These are phyloP conservation scores for Pavo muticus DNA, from an alignment of 2,113 vertebrate genomes.

Conservation along the genomic window DNA sequence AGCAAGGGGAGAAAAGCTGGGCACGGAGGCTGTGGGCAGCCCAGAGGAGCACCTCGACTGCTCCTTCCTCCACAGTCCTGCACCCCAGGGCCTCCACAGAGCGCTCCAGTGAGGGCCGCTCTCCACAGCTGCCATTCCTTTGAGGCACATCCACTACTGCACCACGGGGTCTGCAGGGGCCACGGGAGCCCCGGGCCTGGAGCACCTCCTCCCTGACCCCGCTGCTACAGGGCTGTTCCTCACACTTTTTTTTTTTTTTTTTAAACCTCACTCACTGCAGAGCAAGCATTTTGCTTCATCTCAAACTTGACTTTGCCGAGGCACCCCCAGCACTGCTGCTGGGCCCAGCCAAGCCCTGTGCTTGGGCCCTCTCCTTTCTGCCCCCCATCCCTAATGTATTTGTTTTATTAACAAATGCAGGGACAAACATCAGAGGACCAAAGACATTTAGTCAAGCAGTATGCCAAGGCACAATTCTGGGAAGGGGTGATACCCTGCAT, in stretches of 20 bases:
- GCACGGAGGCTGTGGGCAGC: not conserved
- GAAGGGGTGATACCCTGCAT: not conserved
- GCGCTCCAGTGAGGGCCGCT: not conserved
- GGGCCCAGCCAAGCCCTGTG: not conserved
- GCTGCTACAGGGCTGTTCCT: fast-evolving
- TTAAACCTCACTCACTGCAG: no score
- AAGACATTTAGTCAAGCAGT: not conserved
- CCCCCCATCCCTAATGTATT: fast-evolving
- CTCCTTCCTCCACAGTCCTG: not conserved
- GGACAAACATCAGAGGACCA: not conserved
- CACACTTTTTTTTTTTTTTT: not conserved
- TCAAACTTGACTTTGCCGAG: no score
- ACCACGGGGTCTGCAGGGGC: fast-evolving
- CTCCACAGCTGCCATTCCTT: not conserved
- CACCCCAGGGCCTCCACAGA: fast-evolving
- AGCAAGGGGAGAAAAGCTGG: not conserved
- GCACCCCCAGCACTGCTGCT: fast-evolving
- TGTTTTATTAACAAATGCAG: not conserved
- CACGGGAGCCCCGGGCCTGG: fast-evolving
- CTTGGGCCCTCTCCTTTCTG: not conserved
- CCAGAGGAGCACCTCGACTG: not conserved
- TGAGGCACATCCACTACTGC: not conserved
- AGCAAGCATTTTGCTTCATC: no score
- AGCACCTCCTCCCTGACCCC: fast-evolving
- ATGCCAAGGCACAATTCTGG: not conserved